A percentile compares a stretch with the other conserved stretches of the same genome.
phyloP scores from a whole-genome alignment of 2,797 vertebrate species.

The Crenichthys baileyi region DNA sequence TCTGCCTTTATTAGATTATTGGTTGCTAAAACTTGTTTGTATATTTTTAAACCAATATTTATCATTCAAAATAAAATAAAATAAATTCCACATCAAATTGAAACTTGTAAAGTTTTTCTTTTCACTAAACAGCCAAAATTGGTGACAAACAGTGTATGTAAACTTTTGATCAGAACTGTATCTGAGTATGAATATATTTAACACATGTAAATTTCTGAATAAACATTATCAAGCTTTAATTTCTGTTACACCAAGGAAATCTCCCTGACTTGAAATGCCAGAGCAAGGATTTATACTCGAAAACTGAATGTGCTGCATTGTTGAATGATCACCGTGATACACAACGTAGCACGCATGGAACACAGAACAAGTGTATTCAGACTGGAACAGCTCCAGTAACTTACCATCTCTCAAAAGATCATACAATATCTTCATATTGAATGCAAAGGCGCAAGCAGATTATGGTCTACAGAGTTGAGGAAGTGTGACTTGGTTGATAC shows the following conservation, averaged over 20 bases:
- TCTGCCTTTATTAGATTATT: background rate
- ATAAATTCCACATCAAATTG: background rate
- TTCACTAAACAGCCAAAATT: background rate
- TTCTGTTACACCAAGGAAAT: slow-evolving; percentile 21
- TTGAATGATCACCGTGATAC: slow-evolving; percentile 77
- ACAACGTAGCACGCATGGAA: slow-evolving; percentile 81
- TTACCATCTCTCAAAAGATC: slow-evolving; percentile 79
- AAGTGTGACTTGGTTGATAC: slow-evolving; percentile 34
- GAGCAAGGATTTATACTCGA: slow-evolving; percentile 51
- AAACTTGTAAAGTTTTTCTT: background rate
- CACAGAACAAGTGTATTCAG: slow-evolving; percentile 76
- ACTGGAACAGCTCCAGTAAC: slow-evolving; percentile 67
- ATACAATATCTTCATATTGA: slow-evolving; percentile 64
- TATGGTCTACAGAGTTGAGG: slow-evolving; percentile 39
- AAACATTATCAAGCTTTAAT: background rate
- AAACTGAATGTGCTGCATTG: slow-evolving; percentile 62
- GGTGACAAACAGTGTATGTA: background rate
- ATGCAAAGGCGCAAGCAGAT: slow-evolving; percentile 46
- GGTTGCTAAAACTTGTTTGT: background rate
- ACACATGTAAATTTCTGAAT: background rate
- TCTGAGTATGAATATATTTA: background rate
- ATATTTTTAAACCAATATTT: background rate
- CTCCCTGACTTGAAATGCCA: slow-evolving; percentile 78
- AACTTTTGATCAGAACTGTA: background rate
- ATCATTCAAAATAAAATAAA: background rate